Conservation (phyloP, 2,113 vertebrate genomes). For the Lanius ludovicianus region DNA sequence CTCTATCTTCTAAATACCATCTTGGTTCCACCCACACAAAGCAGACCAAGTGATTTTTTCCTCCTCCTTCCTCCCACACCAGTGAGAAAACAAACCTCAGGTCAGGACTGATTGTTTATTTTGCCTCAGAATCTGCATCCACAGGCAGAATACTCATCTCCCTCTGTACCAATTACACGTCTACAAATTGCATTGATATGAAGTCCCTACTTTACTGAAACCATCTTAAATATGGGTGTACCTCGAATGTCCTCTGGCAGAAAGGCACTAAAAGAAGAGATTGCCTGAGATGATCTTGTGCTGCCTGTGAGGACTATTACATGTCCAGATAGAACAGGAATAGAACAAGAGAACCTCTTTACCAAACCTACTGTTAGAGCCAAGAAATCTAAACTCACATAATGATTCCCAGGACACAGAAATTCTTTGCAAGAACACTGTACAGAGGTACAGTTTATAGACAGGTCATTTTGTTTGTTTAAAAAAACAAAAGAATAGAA, state of each 20-base stretch:
- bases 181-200: neutral
- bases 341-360: neutral
- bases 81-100: neutral
- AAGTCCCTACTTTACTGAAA: neutral
- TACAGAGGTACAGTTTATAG: neutral
- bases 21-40: neutral
- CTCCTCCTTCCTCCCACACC: neutral
- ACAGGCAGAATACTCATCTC: neutral
- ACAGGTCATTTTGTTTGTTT: neutral
- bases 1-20: neutral
- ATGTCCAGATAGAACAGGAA: neutral
- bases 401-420: neutral
- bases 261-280: neutral
- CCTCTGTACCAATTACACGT: neutral
- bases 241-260: neutral
- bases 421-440: neutral
- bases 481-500: neutral
- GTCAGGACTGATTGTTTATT: neutral
- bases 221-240: neutral
- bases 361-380: neutral
- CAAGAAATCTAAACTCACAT: neutral
- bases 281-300: neutral
- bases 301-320: neutral
- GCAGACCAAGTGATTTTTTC: neutral
- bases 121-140: neutral